Conservation (phyloP, 2,797 vertebrate species). For the Toxotes lorentzi region DNA sequence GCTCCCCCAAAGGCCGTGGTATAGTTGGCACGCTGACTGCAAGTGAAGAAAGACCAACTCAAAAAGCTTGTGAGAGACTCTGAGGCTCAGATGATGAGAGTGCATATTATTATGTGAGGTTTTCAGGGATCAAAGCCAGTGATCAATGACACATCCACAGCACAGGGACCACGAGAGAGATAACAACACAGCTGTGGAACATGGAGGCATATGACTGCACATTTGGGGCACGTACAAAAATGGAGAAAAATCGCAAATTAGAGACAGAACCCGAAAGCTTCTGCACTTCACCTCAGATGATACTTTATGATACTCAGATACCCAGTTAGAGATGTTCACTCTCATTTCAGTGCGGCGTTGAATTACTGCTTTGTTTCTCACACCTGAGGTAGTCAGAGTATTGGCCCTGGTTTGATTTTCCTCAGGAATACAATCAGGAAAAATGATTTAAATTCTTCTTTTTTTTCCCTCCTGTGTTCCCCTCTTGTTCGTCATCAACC, state of each 20-base stretch:
- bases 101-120: slow-evolving; percentile 13
- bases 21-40: no score
- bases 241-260: slow-evolving; percentile 32
- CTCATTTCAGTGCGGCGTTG: neutral
- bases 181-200: slow-evolving; percentile 2
- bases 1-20: no score
- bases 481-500: slow-evolving; percentile 5
- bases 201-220: slow-evolving; percentile 10
- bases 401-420: slow-evolving; percentile 16
- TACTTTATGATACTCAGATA: neutral
- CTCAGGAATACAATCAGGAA: neutral
- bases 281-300: slow-evolving; percentile 13
- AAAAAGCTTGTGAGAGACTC: neutral
- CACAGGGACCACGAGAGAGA: neutral
- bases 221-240: slow-evolving; percentile 24
- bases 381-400: slow-evolving; percentile 12
- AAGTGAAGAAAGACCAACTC: neutral
- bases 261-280: slow-evolving; percentile 17
- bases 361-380: slow-evolving; percentile 12
- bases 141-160: slow-evolving; percentile 25
- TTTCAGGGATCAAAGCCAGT: slow-evolving; percentile 35
- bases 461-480: neutral
- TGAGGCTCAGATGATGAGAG: slow-evolving; percentile 1
- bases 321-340: slow-evolving; percentile 20
- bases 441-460: neutral